Evolutionary conservation across 64 coral and sea anemone genomes (phyloP).

Genomic region (Dendronephthya gigantea): DNA sequence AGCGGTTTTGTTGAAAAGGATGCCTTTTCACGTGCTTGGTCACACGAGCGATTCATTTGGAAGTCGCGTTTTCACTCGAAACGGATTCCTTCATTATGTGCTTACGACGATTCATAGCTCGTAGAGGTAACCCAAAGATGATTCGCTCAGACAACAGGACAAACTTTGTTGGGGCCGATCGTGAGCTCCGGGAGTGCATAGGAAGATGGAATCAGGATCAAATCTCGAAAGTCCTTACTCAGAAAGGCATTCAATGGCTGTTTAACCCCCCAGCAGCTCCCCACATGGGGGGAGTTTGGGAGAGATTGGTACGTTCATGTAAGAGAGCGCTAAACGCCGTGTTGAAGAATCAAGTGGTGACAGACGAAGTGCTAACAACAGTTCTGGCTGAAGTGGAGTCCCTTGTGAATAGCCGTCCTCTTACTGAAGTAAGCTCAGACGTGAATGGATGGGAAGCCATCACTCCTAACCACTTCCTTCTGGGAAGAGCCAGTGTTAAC

Average conservation of each 20-base stretch:
- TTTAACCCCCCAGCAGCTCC: neutral
- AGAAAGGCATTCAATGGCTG: slow-evolving; percentile 4
- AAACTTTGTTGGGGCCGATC: slow-evolving; percentile 24
- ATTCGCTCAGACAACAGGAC: slow-evolving; percentile 12
- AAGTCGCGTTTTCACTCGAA: too few relatives aligned
- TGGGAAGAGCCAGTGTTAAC: too few relatives aligned
- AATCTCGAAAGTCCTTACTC: slow-evolving; percentile 8
- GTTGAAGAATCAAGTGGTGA: neutral
- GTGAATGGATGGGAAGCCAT: too few relatives aligned
- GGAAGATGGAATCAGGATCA: slow-evolving; percentile 16
- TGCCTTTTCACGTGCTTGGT: neutral
- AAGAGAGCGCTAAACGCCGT: neutral
- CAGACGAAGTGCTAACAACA: neutral
- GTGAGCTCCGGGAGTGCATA: neutral
- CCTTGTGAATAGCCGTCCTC: neutral
- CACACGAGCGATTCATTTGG: neutral
- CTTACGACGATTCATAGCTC: too few relatives aligned
- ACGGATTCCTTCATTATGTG: too few relatives aligned
- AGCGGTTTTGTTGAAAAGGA: too few relatives aligned
- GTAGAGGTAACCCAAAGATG: neutral
- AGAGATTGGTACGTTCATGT: neutral
- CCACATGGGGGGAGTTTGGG: neutral
- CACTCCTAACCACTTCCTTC: too few relatives aligned
- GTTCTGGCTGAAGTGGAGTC: neutral
- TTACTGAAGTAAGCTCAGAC: neutral